Evolutionary conservation across 2,113 vertebrate genomes (phyloP), one percentile per base, ranked within the genome.

Genomic region (Nyctibius bracteatus): DNA sequence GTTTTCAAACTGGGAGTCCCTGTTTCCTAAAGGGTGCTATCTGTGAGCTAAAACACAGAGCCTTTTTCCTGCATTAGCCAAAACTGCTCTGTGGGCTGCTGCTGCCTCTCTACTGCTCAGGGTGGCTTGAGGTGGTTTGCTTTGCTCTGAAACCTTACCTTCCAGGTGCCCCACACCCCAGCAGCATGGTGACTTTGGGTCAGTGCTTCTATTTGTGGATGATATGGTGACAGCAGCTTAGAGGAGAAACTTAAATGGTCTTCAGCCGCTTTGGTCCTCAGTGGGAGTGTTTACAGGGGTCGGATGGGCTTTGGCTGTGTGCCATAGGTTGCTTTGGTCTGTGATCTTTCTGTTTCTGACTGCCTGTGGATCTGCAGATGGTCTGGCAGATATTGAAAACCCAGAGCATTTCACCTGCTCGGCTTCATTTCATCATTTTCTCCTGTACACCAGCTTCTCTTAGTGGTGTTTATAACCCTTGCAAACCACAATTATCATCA

Each of bases 41-140:
- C 39, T 12, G 20, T 4, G 3, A 30, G 33, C 35, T 73, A 11
- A 68, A 61, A n/a, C 7, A 3, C 1, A 0, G 37, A 91, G 14
- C 23, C 30, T 62, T 86, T 71, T 46, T 57, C 18, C 37, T 71
- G 14, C 16, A 6, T 35, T 52, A 39, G 33, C 19, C 15, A 44
- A 10, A 57, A 16, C 27, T 54, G 18, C 43, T 68, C 10, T 21
- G 3, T 43, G 91, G 25, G 33, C 74, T 91, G 9, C 28, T 5
- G 3, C 81, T 0, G 0, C 39, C 22, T n/a, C 49, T 41, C 25
- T 52, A 11, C 47, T 1, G 3, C n/a, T 4, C 10, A 5, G 47
- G 33, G 17, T 67, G 46, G 43, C 22, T 86, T 63, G 22, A 41
- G 33, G 23, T 75, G 43, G 14, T 72, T 93, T 85, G 13, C 47